A percentile compares a stretch with the other conserved stretches of the same genome.
Evolutionary conservation across 2,113 vertebrate species (phyloP).

Genomic region (Coreoperca whiteheadi): DNA sequence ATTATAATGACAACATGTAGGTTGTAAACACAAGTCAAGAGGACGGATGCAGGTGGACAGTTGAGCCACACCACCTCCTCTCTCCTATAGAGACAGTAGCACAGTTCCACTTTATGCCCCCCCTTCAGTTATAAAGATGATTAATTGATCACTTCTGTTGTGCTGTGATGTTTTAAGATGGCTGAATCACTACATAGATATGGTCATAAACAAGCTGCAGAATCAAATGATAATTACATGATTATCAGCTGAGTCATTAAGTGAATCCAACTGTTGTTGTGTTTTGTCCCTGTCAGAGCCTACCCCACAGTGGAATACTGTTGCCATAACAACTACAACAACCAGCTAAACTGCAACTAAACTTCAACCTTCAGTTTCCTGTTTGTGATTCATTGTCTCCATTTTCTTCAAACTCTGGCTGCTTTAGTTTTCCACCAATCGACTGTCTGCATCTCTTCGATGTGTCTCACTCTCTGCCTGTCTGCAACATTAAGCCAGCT

Average conservation of each 20-base stretch:
- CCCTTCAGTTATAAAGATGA: no score
- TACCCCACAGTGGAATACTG: slow-evolving; percentile 23
- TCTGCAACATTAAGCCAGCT: no score
- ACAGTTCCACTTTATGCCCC: no score
- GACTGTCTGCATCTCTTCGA: neutral
- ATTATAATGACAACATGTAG: no score
- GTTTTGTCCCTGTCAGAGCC: slow-evolving; percentile 45
- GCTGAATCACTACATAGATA: neutral
- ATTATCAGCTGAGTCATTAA: neutral
- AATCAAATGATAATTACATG: no score
- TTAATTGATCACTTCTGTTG: neutral
- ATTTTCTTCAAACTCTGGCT: slow-evolving; percentile 2
- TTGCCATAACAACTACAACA: slow-evolving; percentile 54
- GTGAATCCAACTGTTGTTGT: slow-evolving; percentile 1
- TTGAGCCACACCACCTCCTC: no score
- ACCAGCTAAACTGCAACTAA: slow-evolving; percentile 42
- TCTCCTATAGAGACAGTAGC: no score
- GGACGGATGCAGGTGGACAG: no score
- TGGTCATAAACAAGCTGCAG: neutral
- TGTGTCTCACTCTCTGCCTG: slow-evolving; percentile 4
- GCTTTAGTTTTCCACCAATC: slow-evolving; percentile 12
- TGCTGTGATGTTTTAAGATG: neutral
- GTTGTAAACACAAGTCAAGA: no score
- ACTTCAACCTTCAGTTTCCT: slow-evolving; percentile 30
- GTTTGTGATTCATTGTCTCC: slow-evolving; percentile 19